Evolutionary conservation across 2,888 invertebrate genomes (phyloP).

Genomic region (Drosophila algonquin): DNA sequence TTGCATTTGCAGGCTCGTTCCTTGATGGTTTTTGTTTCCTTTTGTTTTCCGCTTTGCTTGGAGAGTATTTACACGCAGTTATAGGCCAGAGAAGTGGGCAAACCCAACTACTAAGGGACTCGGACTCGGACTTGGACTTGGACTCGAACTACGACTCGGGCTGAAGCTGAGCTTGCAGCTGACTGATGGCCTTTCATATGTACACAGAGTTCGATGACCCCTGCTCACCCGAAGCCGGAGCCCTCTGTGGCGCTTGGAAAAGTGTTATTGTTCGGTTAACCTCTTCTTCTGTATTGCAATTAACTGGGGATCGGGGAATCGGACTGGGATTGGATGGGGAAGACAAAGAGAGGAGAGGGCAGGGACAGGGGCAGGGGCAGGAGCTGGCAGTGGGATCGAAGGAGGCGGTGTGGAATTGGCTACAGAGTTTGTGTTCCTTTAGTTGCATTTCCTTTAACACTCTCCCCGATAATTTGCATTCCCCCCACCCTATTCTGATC

Average conservation of each 20-base stretch:
- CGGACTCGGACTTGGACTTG: background rate
- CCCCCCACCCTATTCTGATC: background rate
- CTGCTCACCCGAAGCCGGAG: background rate
- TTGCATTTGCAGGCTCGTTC: slow-evolving; percentile 29
- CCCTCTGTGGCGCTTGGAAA: slow-evolving; percentile 26
- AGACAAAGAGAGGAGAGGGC: background rate
- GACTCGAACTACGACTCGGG: background rate
- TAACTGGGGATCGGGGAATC: background rate
- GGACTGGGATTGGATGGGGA: slow-evolving; percentile 1
- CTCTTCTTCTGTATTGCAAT: slow-evolving; percentile 28
- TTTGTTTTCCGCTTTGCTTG: slow-evolving; percentile 1
- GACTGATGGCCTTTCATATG: background rate
- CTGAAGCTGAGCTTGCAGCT: no score
- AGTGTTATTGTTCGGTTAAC: slow-evolving; percentile 19
- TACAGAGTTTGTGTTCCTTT: slow-evolving; percentile 49
- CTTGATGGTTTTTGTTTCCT: slow-evolving; percentile 25
- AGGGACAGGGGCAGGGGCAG: background rate
- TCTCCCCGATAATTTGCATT: slow-evolving; percentile 16
- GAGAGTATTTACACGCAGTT: slow-evolving; percentile 35
- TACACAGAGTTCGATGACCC: background rate
- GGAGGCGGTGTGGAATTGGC: background rate
- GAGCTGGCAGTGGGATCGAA: background rate
- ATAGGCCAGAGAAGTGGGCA: slow-evolving; percentile 1
- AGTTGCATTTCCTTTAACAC: slow-evolving; percentile 69
- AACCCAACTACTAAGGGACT: no score